Base-by-base conservation (phyloP, 2,888 invertebrate species). In the Chelonus formosanus region DNA sequence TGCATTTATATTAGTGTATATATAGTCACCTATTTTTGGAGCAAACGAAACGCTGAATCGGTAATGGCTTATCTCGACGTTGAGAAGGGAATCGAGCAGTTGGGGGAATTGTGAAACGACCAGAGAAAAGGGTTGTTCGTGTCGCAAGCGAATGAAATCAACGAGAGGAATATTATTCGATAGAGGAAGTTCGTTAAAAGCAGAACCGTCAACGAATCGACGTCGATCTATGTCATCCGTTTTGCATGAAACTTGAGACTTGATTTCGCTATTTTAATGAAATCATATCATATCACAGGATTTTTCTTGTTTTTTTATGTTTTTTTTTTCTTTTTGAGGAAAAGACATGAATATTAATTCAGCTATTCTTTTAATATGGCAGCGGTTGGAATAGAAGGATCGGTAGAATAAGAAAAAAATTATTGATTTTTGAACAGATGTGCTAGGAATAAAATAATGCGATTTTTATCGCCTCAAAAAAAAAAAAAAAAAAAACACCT, bases 41-140 rank as follows among this genome's bases (percentile, higher is more conserved):
- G 72, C 70, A 71, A 71, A 71, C 70, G 70, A 77, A 78, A 78
- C 52, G 72, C 72, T 72, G 72, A 72, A 72, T 71, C 71, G 68
- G 73, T 70, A 70, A 70, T 72, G 73, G 74, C 75, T 77, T 78
- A 78, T 78, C 78, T 76, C 73, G 75, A 74, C 73, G 76, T 77
- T 76, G 74, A 75, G 71, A 77, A 74, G 68, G 70, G 71, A 67
- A 52, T 32, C 47, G 50, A 65, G 56, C 62, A 64, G 5, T 48
- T 10, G 34, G 6, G 34, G 52, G 6, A 3, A 34, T 20, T 8
- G 32, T 52, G 32, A 52, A 8, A 52, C 32, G 52, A 52, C 52
- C 20, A 52, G 34, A 52, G 62, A 45, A 65, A 44, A n/a, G 47
- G 55, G 50, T 54, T 52, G 58, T 70, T 71, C 65, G 71, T 69